Conservation (phyloP, 2,888 invertebrate species). For the Caenorhabditis sinica region DNA sequence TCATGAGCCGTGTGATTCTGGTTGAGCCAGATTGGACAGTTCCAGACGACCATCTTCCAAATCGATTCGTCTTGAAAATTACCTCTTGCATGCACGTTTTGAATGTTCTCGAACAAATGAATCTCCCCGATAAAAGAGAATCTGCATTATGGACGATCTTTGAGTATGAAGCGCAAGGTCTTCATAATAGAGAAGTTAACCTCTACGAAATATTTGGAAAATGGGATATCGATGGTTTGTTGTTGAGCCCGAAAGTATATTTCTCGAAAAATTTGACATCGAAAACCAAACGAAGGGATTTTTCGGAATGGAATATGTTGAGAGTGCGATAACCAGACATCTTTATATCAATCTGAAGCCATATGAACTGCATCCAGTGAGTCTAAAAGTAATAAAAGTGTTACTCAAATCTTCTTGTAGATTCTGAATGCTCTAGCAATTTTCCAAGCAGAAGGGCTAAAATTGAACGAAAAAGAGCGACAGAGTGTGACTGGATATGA, state of each 20-base stretch:
- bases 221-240: slow-evolving; percentile 39
- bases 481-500: slow-evolving; percentile 31
- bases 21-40: slow-evolving; percentile 58
- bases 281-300: slow-evolving; percentile 55
- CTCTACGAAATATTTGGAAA: slow-evolving; percentile 46
- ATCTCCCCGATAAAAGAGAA: slow-evolving; percentile 31
- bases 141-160: slow-evolving; percentile 46
- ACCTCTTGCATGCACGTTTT: slow-evolving; percentile 50
- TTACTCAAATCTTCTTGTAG: neutral
- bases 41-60: slow-evolving; percentile 43
- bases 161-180: slow-evolving; percentile 42
- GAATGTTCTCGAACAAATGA: slow-evolving; percentile 53
- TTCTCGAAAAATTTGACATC: slow-evolving; percentile 58
- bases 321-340: slow-evolving; percentile 48
- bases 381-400: neutral
- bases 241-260: slow-evolving; percentile 55
- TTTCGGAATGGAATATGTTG: slow-evolving; percentile 62
- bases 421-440: slow-evolving; percentile 47
- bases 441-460: slow-evolving; percentile 45
- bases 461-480: slow-evolving; percentile 22
- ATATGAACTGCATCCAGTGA: slow-evolving; percentile 36
- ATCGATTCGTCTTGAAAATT: slow-evolving; percentile 59
- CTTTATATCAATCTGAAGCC: slow-evolving; percentile 52
- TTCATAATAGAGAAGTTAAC: slow-evolving; percentile 65
- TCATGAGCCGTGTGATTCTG: slow-evolving; percentile 63